phyloP scores from a whole-genome alignment of 2,113 vertebrate genomes.

The Sula dactylatra region DNA sequence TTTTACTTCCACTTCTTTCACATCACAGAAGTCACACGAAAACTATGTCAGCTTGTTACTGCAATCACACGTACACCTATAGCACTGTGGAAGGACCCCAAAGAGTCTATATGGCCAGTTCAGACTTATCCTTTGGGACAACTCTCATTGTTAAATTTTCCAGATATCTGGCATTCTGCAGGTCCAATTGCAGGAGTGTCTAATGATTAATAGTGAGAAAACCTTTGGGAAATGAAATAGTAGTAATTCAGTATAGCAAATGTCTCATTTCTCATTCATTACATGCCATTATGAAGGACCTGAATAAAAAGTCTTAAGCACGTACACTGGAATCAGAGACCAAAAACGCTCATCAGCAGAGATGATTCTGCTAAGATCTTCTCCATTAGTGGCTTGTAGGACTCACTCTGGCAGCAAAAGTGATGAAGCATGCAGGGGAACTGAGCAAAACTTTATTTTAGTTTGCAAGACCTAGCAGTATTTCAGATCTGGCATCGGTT shows the following conservation, averaged over 20 bases:
- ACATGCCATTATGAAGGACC: background rate
- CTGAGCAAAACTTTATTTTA: background rate
- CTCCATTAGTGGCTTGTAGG: background rate
- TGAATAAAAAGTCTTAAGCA: background rate
- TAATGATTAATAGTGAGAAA: conserved; percentile 3
- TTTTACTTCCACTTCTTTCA: background rate
- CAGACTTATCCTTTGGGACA: background rate
- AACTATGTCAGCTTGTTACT: background rate
- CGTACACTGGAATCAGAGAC: background rate
- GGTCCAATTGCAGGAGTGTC: background rate
- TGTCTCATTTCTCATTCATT: background rate
- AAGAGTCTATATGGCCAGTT: background rate
- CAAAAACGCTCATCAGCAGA: background rate
- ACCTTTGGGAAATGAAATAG: background rate
- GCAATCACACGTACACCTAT: conserved; percentile 2
- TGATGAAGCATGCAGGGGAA: background rate
- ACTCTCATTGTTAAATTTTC: conserved; percentile 13
- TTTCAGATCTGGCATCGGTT: background rate
- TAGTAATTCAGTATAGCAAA: background rate
- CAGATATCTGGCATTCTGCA: conserved; percentile 28
- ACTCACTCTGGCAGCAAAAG: background rate
- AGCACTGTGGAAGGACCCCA: background rate
- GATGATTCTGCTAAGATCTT: background rate
- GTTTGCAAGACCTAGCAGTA: background rate
- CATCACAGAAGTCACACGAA: background rate